Conservation (phyloP, 2,888 invertebrate genomes). For the Homarus gammarus region DNA sequence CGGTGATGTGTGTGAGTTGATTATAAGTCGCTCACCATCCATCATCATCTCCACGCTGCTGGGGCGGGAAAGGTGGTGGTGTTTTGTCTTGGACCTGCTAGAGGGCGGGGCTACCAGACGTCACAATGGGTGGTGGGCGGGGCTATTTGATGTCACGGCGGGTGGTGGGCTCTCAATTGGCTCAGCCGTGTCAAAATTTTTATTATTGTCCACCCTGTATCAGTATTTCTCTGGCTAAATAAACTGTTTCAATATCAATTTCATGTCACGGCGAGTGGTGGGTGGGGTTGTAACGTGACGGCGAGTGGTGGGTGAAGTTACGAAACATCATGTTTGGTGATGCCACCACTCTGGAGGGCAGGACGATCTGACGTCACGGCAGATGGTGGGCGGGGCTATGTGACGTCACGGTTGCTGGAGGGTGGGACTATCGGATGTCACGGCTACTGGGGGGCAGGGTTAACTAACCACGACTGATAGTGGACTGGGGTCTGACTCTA, state of each 20-base stretch:
- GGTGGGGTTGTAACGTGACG: not conserved
- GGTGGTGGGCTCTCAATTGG: not conserved
- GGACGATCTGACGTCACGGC: not conserved
- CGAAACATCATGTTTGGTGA: too few relatives aligned
- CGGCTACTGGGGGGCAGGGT: not conserved
- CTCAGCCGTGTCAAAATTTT: too few relatives aligned
- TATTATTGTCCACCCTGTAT: too few relatives aligned
- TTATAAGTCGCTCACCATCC: conserved; percentile 13
- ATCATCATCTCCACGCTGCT: not conserved
- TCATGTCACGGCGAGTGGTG: not conserved
- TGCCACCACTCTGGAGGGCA: too few relatives aligned
- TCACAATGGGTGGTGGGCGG: not conserved
- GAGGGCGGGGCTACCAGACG: not conserved
- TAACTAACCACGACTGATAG: not conserved
- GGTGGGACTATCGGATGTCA: not conserved
- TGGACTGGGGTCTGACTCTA: not conserved
- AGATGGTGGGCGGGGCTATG: not conserved
- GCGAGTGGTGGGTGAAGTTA: not conserved
- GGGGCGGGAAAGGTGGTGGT: not conserved
- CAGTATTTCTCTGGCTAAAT: too few relatives aligned
- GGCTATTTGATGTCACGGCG: not conserved
- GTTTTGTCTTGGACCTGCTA: not conserved
- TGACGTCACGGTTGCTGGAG: not conserved
- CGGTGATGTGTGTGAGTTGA: conserved; percentile 32
- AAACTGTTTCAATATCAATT: too few relatives aligned